These are phyloP conservation scores for Bombus haemorrhoidalis DNA, from an alignment of 1,140 invertebrate genomes.

Conservation along the genomic window DNA sequence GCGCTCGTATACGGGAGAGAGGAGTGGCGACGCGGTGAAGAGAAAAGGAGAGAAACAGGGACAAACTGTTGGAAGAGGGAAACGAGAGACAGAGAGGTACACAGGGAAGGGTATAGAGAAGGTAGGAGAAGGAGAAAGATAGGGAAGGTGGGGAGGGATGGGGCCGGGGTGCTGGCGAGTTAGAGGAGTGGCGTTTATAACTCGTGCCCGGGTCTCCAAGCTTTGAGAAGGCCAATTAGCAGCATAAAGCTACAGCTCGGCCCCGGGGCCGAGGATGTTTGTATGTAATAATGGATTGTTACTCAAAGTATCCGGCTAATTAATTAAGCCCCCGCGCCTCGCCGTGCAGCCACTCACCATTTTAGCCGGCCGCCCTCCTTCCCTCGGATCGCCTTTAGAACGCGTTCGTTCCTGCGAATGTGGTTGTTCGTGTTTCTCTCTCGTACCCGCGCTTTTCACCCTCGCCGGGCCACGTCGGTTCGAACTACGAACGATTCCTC, in stretches of 20 bases:
- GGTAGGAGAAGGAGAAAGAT: neutral
- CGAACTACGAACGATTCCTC: conserved; percentile 13
- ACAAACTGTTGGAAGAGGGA: conserved; percentile 1
- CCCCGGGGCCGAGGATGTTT: conserved; percentile 78
- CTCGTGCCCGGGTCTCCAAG: conserved; percentile 76
- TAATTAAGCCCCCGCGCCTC: conserved; percentile 80
- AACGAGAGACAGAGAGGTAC: conserved; percentile 15
- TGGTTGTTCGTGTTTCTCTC: conserved; percentile 30
- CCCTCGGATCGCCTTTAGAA: conserved; percentile 48
- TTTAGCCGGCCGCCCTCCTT: conserved; percentile 39
- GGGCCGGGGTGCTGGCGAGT: conserved; percentile 48
- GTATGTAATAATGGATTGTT: conserved; percentile 83
- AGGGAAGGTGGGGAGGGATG: conserved; percentile 46
- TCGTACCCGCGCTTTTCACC: conserved; percentile 1
- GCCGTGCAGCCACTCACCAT: conserved; percentile 58
- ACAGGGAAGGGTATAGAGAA: neutral
- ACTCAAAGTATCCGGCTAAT: conserved; percentile 83
- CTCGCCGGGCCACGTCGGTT: conserved; percentile 4
- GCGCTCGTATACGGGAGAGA: neutral
- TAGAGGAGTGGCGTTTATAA: conserved; percentile 79
- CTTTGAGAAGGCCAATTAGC: conserved; percentile 83
- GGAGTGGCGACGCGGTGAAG: neutral
- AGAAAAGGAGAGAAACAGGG: neutral
- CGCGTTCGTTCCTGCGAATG: conserved; percentile 38
- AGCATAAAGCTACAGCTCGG: conserved; percentile 81